Conservation (phyloP, 92 coral and sea anemone species). For the Chrysogorgia sp. region DNA sequence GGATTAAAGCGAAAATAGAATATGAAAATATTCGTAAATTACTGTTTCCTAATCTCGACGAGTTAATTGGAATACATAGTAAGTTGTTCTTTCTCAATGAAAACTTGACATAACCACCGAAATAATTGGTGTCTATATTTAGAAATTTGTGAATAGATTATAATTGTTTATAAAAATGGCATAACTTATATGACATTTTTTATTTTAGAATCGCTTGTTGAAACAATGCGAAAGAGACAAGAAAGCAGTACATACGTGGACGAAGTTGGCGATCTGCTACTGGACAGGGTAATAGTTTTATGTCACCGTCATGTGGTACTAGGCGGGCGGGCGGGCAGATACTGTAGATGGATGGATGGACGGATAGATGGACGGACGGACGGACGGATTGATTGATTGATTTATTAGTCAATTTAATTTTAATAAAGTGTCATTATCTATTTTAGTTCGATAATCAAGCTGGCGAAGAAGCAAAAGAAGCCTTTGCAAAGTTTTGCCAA, state of each 20-base stretch:
- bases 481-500: slow-evolving; percentile 90
- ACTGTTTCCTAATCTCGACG: slow-evolving; percentile 93
- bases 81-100: slow-evolving; percentile 45
- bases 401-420: background rate
- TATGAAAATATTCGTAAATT: slow-evolving; percentile 66
- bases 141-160: background rate
- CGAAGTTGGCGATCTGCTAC: slow-evolving; percentile 88
- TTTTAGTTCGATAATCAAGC: slow-evolving; percentile 91
- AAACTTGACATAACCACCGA: background rate
- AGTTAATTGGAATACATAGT: slow-evolving; percentile 85
- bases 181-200: background rate
- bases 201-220: slow-evolving; percentile 72
- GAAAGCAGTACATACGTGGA: slow-evolving; percentile 66
- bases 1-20: slow-evolving; percentile 76
- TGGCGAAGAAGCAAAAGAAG: slow-evolving; percentile 88
- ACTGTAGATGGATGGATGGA: background rate
- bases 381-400: background rate
- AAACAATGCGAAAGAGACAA: slow-evolving; percentile 70
- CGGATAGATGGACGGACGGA: background rate
- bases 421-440: background rate
- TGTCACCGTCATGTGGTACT: background rate
- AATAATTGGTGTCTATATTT: background rate
- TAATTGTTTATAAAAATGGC: background rate
- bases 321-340: too few relatives aligned
- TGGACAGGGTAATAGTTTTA: slow-evolving; percentile 94